A percentile compares a stretch with the other conserved stretches of the same genome.
phyloP scores from a whole-genome alignment of 1,140 invertebrate species.

The Papilio xuthus region DNA sequence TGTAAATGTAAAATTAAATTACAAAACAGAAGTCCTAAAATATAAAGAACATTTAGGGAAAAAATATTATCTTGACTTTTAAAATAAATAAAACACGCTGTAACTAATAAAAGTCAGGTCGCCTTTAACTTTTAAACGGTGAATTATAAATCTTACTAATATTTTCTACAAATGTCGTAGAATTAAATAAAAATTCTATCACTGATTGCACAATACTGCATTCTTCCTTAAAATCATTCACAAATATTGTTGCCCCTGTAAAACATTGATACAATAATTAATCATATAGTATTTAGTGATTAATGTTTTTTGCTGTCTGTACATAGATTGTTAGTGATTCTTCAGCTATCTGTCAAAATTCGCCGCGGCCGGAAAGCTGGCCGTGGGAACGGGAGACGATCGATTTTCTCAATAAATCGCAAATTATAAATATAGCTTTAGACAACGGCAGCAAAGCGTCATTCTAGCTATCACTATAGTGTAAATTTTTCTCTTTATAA shows the following conservation, averaged over 20 bases:
- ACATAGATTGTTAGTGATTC: conserved; percentile 66
- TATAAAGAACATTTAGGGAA: too few relatives aligned
- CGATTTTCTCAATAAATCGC: conserved; percentile 77
- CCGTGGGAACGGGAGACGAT: conserved; percentile 73
- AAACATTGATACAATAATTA: conserved; percentile 14
- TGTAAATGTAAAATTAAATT: too few relatives aligned
- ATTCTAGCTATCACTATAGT: conserved; percentile 47
- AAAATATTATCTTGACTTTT: too few relatives aligned
- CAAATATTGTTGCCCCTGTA: neutral
- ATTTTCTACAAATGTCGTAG: too few relatives aligned
- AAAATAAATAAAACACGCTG: too few relatives aligned
- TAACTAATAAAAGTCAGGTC: too few relatives aligned
- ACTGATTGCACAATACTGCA: neutral
- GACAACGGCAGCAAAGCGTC: conserved; percentile 59
- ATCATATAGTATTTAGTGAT: conserved; percentile 19
- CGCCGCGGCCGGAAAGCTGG: conserved; percentile 73
- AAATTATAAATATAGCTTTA: conserved; percentile 60
- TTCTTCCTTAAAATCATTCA: neutral
- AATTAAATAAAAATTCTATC: neutral
- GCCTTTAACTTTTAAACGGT: too few relatives aligned
- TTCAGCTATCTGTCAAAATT: conserved; percentile 79
- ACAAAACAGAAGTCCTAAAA: too few relatives aligned
- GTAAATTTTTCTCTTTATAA: neutral
- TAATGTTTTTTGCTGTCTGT: conserved; percentile 57
- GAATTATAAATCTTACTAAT: too few relatives aligned